phyloP scores from a whole-genome alignment of 2,113 vertebrate genomes.

The Irena cyanogastra region DNA sequence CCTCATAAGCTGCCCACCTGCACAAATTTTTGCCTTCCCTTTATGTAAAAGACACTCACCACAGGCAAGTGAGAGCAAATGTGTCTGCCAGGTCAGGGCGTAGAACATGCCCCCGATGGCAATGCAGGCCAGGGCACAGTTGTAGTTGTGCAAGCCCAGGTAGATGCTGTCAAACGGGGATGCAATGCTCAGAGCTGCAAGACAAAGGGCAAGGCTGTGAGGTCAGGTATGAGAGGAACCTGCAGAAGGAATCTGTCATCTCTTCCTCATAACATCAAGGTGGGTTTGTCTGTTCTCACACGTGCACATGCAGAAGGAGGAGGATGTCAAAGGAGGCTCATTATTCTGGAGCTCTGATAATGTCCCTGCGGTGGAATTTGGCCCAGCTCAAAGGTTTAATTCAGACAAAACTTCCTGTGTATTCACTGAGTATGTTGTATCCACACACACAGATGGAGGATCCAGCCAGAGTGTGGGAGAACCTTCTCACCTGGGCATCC shows the following conservation, averaged over 20 bases:
- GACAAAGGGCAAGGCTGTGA: not conserved
- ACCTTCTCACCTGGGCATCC: not conserved
- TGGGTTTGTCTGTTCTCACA: not conserved
- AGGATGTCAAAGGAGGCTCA: not conserved
- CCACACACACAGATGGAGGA: too few relatives aligned
- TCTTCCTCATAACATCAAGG: not conserved
- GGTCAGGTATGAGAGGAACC: not conserved
- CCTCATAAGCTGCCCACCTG: not conserved
- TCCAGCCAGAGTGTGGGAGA: not conserved
- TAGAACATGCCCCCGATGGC: constrained; percentile 94
- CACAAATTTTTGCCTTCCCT: not conserved
- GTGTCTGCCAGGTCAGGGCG: constrained; percentile 93
- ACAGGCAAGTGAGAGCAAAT: constrained; percentile 84
- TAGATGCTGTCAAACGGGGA: constrained; percentile 86
- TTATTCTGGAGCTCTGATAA: not conserved
- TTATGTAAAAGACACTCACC: constrained; percentile 68
- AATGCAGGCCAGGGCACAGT: constrained; percentile 87
- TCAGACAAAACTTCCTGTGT: not conserved
- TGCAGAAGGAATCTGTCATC: not conserved
- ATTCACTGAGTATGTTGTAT: not conserved
- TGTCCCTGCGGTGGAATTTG: not conserved
- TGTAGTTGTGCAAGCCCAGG: constrained; percentile 91
- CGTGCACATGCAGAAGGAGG: fast-evolving
- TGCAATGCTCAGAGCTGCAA: constrained; percentile 85
- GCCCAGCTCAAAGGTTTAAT: not conserved